These are phyloP conservation scores for Cataglyphis hispanica DNA, from an alignment of 1,140 invertebrate genomes.

Conservation along the genomic window DNA sequence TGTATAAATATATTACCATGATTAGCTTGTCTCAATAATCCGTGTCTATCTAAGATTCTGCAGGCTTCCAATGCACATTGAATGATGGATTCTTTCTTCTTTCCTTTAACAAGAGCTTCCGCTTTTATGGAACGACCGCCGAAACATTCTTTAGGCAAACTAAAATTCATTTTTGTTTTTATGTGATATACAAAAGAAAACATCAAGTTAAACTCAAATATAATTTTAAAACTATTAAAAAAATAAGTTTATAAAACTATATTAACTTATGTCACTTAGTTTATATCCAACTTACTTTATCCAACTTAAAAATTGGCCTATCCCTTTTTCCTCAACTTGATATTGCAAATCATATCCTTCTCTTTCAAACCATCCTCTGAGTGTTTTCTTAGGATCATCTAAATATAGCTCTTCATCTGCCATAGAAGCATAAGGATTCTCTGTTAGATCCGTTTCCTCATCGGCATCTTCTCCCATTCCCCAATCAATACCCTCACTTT, in stretches of 20 bases:
- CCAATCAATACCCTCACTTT: constrained; percentile 94
- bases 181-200: background rate
- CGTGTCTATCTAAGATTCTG: constrained; percentile 94
- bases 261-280: background rate
- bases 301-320: constrained; percentile 92
- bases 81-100: constrained; percentile 97
- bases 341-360: constrained; percentile 96
- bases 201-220: background rate
- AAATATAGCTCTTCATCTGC: constrained; percentile 96
- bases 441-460: constrained; percentile 92
- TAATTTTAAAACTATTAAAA: constrained; percentile 4
- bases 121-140: constrained; percentile 92
- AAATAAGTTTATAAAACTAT: background rate
- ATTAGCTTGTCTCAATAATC: constrained; percentile 92
- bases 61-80: constrained; percentile 98
- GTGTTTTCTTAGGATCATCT: constrained; percentile 97
- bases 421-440: constrained; percentile 94
- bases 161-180: constrained; percentile 73
- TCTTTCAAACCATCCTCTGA: constrained; percentile 97
- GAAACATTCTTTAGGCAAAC: constrained; percentile 93
- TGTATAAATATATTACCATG: constrained; percentile 88
- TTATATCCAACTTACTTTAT: constrained; percentile 87
- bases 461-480: constrained; percentile 97
- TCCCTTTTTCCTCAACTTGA: constrained; percentile 93
- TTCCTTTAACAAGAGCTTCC: constrained; percentile 95